These are phyloP conservation scores for Cantharis rustica DNA, from an alignment of 2,888 invertebrate species.

Conservation along the genomic window DNA sequence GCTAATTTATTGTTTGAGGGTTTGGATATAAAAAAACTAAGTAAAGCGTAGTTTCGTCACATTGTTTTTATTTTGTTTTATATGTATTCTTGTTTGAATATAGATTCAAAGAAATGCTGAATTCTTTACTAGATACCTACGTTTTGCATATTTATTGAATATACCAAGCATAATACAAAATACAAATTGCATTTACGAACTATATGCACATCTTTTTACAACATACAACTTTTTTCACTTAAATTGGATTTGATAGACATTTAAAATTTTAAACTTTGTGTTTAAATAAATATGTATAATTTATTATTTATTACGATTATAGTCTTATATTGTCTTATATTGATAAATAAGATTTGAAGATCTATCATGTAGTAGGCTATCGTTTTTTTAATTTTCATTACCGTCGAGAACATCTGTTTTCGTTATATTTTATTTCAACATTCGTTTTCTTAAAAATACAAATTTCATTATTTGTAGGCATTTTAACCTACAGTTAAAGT, in stretches of 20 bases:
- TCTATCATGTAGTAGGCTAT: too few species aligned
- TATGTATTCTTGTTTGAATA: slow-evolving; percentile 1
- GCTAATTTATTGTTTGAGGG: slow-evolving; percentile 16
- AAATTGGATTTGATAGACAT: not conserved
- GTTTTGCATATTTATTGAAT: not conserved
- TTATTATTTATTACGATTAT: too few species aligned
- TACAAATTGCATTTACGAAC: not conserved
- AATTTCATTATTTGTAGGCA: too few species aligned
- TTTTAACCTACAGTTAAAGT: too few species aligned
- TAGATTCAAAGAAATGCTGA: not conserved
- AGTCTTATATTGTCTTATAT: too few species aligned
- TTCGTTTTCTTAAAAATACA: too few species aligned
- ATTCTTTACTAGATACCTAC: not conserved
- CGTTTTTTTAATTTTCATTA: too few species aligned
- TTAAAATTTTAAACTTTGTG: not conserved
- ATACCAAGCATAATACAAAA: not conserved
- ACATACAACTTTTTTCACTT: not conserved
- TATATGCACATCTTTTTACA: not conserved
- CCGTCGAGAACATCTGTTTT: too few species aligned
- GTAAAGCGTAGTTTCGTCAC: slow-evolving; percentile 13
- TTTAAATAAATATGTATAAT: too few species aligned
- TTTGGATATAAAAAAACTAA: slow-evolving; percentile 11
- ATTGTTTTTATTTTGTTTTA: slow-evolving; percentile 12
- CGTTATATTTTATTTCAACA: too few species aligned
- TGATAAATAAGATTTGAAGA: too few species aligned